Evolutionary conservation across 2,888 invertebrate genomes (phyloP), one percentile per base, ranked within the genome.

Genomic region (Eupithecia pulchellata): DNA sequence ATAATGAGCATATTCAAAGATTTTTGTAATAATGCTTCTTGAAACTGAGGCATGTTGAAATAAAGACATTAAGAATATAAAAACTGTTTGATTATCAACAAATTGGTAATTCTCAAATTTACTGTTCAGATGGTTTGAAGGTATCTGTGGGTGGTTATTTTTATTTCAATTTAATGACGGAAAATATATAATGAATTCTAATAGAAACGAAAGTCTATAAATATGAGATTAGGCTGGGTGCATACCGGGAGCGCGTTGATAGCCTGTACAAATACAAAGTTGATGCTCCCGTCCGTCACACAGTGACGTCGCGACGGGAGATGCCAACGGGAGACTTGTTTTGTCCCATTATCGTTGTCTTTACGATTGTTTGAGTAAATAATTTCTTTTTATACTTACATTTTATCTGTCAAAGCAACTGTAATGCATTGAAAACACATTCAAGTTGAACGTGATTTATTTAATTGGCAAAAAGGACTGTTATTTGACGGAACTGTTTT

Each of bases 221-320:
- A 71, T 58, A 68, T 47, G 27, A 75, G 90, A 91, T 92, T 91
- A 91, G 81, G 81, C 79, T 78, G 80, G 87, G 86, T 83, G 86
- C 92, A 91, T 91, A 90, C 90, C 93, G 85, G 90, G 81, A 91
- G 90, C 86, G 70, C 72, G 75, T 79, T 82, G 93, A 93, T 93
- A 93, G 86, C 80, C 82, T 82, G 83, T 82, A 84, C 90, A 93
- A 93, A 93, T 92, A 93, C 81, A 82, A 81, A 82, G 79, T 82
- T 87, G 89, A 89, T 87, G 84, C 84, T 77, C 81, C 84, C 83
- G 91, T 91, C 91, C 74, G 73, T 76, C 77, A 77, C 61, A 39
- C 39, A 66, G 67, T 70, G 71, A 68, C 64, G 66, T 69, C 79
- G 68, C 75, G 78, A 76, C 79, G 76, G 75, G 77, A 78, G 76